phyloP scores from a whole-genome alignment of 2,797 vertebrate genomes.

The Halcyon badia region DNA sequence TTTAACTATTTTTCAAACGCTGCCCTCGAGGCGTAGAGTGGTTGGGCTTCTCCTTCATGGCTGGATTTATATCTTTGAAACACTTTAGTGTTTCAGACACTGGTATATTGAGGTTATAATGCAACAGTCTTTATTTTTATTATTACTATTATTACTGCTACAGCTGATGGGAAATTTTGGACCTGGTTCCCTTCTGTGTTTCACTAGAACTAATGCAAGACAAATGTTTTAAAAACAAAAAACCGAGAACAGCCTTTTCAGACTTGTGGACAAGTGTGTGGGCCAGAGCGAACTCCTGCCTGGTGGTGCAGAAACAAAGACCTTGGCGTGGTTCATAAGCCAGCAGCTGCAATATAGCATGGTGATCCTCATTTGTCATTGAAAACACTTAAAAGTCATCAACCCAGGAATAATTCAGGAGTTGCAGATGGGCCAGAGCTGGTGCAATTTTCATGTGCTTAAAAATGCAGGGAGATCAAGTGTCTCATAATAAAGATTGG shows the following conservation, averaged over 20 bases:
- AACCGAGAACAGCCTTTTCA: background rate
- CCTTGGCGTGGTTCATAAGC: background rate
- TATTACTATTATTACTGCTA: background rate
- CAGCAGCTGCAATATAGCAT: background rate
- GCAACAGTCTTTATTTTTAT: background rate
- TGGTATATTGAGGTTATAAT: background rate
- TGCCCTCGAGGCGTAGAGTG: background rate
- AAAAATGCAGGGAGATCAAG: background rate
- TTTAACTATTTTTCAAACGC: background rate
- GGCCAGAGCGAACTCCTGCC: background rate
- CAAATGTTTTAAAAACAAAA: background rate
- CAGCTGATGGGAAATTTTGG: background rate
- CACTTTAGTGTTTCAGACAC: background rate
- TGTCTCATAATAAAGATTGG: background rate
- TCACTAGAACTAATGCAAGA: background rate
- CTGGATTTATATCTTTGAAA: background rate
- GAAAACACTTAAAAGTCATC: background rate
- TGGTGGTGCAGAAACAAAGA: background rate
- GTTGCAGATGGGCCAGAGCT: background rate
- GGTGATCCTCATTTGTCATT: background rate
- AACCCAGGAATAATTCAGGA: background rate
- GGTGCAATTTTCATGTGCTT: background rate
- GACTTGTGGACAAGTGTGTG: background rate
- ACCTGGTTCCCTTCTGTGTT: background rate
- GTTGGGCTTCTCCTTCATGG: background rate